These are phyloP conservation scores for Aricia artaxerxes DNA, from an alignment of 2,888 invertebrate species.

Conservation along the genomic window DNA sequence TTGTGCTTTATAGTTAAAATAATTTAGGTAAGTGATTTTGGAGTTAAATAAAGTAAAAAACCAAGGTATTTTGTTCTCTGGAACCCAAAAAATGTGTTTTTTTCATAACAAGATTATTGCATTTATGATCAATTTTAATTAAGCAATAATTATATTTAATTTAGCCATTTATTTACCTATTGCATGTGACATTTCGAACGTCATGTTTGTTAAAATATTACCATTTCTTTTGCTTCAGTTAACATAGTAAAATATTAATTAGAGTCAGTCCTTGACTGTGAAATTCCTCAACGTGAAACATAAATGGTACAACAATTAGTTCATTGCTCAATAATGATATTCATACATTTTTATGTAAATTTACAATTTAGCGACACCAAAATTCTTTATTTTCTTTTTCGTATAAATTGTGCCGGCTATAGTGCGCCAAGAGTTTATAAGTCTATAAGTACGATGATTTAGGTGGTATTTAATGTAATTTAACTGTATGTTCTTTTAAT, in stretches of 20 bases:
- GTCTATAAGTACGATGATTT: too few species aligned
- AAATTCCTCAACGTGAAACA: not conserved
- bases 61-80: not conserved
- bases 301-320: too few species aligned
- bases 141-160: not conserved
- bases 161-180: not conserved
- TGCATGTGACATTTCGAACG: not conserved
- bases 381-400: too few species aligned
- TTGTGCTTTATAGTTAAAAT: not conserved
- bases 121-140: not conserved
- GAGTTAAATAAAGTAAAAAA: not conserved
- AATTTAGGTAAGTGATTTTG: not conserved
- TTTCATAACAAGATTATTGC: not conserved
- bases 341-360: too few species aligned
- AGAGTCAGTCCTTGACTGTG: not conserved
- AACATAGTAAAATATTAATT: not conserved
- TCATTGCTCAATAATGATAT: too few species aligned
- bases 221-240: not conserved
- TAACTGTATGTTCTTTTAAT: too few species aligned
- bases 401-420: too few species aligned
- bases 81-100: not conserved
- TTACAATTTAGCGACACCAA: too few species aligned
- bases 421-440: too few species aligned
- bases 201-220: not conserved
- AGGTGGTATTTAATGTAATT: too few species aligned